Conservation (phyloP, 2,888 invertebrate genomes). For the Hydrotaea diabolus region DNA sequence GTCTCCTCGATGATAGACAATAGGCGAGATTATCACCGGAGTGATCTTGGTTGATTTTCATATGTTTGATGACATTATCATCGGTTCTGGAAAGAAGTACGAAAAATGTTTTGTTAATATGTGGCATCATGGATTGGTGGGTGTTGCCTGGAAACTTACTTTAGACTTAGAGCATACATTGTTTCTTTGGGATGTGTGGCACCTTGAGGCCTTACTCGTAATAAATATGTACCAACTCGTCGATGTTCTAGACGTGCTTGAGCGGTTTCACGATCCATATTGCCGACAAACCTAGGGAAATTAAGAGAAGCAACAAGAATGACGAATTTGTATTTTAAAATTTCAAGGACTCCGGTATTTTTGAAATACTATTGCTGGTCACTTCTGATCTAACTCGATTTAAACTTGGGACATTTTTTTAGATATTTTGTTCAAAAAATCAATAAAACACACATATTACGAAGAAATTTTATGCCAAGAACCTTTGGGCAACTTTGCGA, state of each 20-base stretch:
- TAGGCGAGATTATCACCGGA: conserved; percentile 87
- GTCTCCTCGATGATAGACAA: conserved; percentile 93
- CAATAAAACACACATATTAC: too few species aligned
- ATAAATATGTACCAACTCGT: conserved; percentile 92
- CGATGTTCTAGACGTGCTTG: conserved; percentile 88
- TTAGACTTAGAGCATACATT: conserved; percentile 91
- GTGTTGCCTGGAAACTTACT: conserved; percentile 83
- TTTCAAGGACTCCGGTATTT: too few species aligned
- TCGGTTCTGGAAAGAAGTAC: conserved; percentile 85
- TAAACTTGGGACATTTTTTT: too few species aligned
- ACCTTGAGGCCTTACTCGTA: conserved; percentile 88
- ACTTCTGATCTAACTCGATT: too few species aligned
- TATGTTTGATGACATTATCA: conserved; percentile 92
- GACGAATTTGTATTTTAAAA: too few species aligned
- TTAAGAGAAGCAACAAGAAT: too few species aligned
- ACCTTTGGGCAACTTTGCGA: too few species aligned
- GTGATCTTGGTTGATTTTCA: conserved; percentile 91
- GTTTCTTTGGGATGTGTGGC: conserved; percentile 85
- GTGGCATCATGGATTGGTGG: not conserved
- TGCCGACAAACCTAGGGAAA: conserved; percentile 88
- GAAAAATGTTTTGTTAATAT: not conserved
- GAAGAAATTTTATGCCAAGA: too few species aligned
- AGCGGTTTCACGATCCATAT: conserved; percentile 92
- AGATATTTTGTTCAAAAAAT: too few species aligned
- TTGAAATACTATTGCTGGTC: too few species aligned